Base-by-base conservation (phyloP, 2,113 vertebrate genomes). In the Numida meleagris region DNA sequence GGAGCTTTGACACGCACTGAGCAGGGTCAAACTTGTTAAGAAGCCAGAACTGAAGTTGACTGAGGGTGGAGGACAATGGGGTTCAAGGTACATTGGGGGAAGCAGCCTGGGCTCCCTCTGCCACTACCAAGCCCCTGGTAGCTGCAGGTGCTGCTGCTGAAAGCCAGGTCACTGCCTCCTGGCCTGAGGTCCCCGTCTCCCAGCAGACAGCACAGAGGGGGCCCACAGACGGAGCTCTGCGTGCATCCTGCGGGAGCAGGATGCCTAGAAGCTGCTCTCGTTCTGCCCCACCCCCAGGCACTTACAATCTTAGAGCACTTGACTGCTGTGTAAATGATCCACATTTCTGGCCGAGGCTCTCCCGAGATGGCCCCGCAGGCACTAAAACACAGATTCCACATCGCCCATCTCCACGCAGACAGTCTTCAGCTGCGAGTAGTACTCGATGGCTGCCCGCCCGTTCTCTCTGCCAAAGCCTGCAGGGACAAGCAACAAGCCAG, bases 381-480 rank as follows among this genome's bases (percentile, higher is more conserved):
- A 33, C 96, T 98, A 99, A 90, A 99, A 99, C 29, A 92, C 94
- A 6, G 98, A 98, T 4, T 99, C 98, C 16, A 99, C 99, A 0
- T 99, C 98, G 3, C 99, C 99, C 99, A 99, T 99, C 96, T 99
- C 99, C 96, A 99, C 99, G 0, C 98, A 98, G 77, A 99, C 98
- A 0, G 99, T 99, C 98, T 99, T 99, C 88, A 99, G 98, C 90
- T 99, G 99, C 0, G 99, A 98, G 91, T 99, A 99, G 94, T 99
- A 98, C 63, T 99, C 99, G 0, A 99, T 97, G 1, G 99, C 99
- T 86, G 98, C 98, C 40, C 97, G 97, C 55, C 99, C 99, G 0
- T 99, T 99, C 97, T 99, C 99, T 95, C 98, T 98, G 94, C 99
- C 99, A 71, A 99, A 99, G 17, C 99, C 99, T 99, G 98, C 24